Conservation (phyloP, 2,888 invertebrate genomes). For the Tyria jacobaeae region DNA sequence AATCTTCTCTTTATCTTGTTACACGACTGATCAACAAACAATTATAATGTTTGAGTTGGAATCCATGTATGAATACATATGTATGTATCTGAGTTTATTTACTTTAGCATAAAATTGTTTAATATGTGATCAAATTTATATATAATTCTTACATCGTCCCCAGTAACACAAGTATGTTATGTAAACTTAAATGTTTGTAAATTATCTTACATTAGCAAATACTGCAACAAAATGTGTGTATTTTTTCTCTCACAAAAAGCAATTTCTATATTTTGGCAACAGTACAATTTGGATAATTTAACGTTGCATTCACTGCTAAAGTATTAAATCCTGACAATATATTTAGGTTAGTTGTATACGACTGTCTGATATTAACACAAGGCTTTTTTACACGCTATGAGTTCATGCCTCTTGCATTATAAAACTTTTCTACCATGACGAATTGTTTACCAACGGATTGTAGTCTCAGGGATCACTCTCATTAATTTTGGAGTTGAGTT, state of each 20-base stretch:
- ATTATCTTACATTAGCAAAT: not conserved
- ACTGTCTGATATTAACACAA: not conserved
- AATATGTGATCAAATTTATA: not conserved
- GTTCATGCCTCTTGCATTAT: not conserved
- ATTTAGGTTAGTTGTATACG: not conserved
- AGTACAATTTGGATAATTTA: not conserved
- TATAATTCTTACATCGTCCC: too few relatives aligned
- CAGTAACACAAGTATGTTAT: too few relatives aligned
- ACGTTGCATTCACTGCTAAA: not conserved
- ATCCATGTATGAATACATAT: too few relatives aligned
- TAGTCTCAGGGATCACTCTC: not conserved
- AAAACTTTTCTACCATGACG: not conserved
- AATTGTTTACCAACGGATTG: constrained; percentile 4
- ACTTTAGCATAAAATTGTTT: too few relatives aligned
- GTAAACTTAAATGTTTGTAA: not conserved
- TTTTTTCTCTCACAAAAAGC: not conserved
- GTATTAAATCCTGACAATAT: not conserved
- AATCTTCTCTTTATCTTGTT: too few relatives aligned
- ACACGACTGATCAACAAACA: too few relatives aligned
- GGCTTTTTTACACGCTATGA: not conserved
- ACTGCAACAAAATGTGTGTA: not conserved
- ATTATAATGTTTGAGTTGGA: too few relatives aligned
- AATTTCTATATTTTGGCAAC: not conserved
- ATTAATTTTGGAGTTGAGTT: not conserved
- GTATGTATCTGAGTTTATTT: too few relatives aligned